Evolutionary conservation across 2,888 invertebrate genomes (phyloP), one percentile per base, ranked within the genome.

Genomic region (Aspidapion aeneum): DNA sequence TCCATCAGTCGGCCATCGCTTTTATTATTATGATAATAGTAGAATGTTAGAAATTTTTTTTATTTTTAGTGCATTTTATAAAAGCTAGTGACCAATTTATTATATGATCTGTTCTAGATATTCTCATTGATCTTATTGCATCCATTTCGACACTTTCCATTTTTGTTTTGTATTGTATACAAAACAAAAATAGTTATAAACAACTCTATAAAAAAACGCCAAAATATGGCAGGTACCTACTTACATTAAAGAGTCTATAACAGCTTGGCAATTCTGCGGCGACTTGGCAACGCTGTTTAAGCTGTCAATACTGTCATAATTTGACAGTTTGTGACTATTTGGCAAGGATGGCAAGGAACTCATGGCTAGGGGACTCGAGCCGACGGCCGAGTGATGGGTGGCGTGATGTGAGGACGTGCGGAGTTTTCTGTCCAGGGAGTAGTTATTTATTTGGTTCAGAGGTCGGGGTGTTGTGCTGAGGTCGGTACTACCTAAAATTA

Each of bases 271-370:
- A 7, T 78, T 74, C n/a, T n/a, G n/a, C 1, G 82, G 80, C 1
- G 81, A 81, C 70, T 82, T 82, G 66, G 81, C 74, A 3, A 82
- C 81, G 68, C 80, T 82, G 5, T 35, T 12, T 35, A 35, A 35
- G 68, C 80, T 82, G 68, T 82, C 83, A 66, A 82, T 71, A 68
- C 82, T 82, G 66, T 82, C 82, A 68, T 81, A 82, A 69, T 79
- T 81, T 72, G 81, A 77, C 69, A 82, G 74, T 73, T 81, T 80
- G 59, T 77, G 78, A 3, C 80, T 79, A 54, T 76, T 77, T 2
- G 86, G 85, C 66, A 87, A 80, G 1, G 87, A 86, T 59, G 86
- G 84, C 55, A 87, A 78, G 55, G 86, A 86, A 61, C 85, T 85
- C 76, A 81, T 77, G 16, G 77, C 78, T 35, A 86, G 82, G 62